Base-by-base conservation (phyloP, 1,140 invertebrate genomes). In the Neelides sp. region DNA sequence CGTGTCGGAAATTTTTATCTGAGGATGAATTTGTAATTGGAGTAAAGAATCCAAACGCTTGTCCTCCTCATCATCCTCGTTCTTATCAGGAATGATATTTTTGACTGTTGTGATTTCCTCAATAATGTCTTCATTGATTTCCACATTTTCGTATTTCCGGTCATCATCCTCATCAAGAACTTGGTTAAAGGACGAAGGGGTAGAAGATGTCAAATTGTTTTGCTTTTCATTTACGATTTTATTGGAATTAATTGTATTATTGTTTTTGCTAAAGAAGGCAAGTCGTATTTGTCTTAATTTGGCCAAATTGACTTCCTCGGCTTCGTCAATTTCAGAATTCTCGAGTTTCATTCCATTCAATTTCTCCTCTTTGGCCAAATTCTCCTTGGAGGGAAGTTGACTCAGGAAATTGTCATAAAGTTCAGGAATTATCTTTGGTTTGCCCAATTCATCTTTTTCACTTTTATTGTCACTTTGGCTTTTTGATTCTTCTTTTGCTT, bases 391-490 rank as follows among this genome's bases (percentile, higher is more conserved):
- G 19, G 58, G 58, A 8, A 54, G 30, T 41, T 60, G 54, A 50
- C 58, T 55, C 15, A 60, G 26, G 22, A 57, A 54, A 43, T 60
- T 60, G 40, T 60, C 54, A 49, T 51, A 56, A 15, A 44, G 37
- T n/a, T n/a, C n/a, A 35, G 55, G 58, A n/a, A 45, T 4, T 48
- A 22, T 35, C 19, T 44, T 41, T 19, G 26, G 22, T n/a, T n/a
- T n/a, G n/a, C n/a, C n/a, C n/a, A n/a, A n/a, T n/a, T n/a, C n/a
- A n/a, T n/a, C n/a, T n/a, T 10, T 44, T 44, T 26, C 23, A 4
- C 12, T 4, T 12, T 17, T 44, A n/a, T 17, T 44, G 17, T 13
- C 10, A 44, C 10, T 4, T 24, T 44, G 41, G 22, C n/a, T n/a
- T n/a, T n/a, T n/a, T 39, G 4, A 39, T 15, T 15, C 4, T 44